A percentile compares a stretch with the other conserved stretches of the same genome.
phyloP scores from a whole-genome alignment of 2,888 invertebrate genomes.

The Lepidochitona cinerea region DNA sequence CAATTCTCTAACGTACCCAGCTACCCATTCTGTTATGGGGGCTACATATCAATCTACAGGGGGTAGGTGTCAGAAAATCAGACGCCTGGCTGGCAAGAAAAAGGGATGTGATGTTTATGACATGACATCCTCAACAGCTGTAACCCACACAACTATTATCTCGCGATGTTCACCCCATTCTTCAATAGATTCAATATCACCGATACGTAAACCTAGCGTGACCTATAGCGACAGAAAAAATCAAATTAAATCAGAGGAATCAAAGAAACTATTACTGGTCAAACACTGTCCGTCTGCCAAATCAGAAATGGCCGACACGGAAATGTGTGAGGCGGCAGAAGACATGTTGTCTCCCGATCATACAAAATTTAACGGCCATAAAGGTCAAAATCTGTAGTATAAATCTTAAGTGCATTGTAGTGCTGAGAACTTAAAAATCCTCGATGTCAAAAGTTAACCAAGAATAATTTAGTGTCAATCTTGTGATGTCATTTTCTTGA shows the following conservation, averaged over 20 bases:
- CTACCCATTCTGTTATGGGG: not conserved
- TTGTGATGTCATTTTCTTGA: too few species aligned
- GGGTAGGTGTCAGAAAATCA: conserved; percentile 7
- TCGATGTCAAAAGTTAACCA: too few species aligned
- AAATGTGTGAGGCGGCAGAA: not conserved
- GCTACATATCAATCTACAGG: not conserved
- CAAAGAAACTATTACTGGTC: not conserved
- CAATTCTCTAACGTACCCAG: conserved; percentile 50
- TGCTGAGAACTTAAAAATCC: too few species aligned
- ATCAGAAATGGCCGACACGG: not conserved
- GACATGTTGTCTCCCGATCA: not conserved
- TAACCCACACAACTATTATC: conserved; percentile 41
- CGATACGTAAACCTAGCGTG: not conserved
- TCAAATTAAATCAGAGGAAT: not conserved
- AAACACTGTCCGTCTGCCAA: not conserved
- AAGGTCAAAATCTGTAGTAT: not conserved
- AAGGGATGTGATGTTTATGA: conserved; percentile 11
- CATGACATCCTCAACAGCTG: conserved; percentile 21
- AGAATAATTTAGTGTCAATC: too few species aligned
- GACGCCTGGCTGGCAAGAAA: not conserved
- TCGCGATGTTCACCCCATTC: conserved; percentile 46
- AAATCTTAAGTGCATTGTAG: too few species aligned
- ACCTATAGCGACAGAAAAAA: not conserved
- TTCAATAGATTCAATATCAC: not conserved
- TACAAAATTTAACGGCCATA: not conserved